Conservation (phyloP, 2,797 vertebrate species). For the Euthynnus affinis region DNA sequence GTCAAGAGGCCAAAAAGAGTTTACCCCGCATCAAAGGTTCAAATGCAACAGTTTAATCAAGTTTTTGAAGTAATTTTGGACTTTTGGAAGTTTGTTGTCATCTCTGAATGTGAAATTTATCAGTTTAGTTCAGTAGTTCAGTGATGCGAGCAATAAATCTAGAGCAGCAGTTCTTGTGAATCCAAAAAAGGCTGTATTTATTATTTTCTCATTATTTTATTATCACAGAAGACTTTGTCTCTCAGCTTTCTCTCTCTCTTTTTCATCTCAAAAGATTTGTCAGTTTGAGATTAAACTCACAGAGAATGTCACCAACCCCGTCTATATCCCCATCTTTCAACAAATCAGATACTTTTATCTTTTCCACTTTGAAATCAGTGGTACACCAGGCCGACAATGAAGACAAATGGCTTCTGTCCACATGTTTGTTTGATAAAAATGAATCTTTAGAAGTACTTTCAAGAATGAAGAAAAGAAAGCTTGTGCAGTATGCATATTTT, state of each 20-base stretch:
- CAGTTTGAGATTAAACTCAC: slow-evolving; percentile 25
- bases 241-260: neutral
- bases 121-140: neutral
- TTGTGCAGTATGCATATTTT: neutral
- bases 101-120: slow-evolving; percentile 3
- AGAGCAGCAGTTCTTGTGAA: slow-evolving; percentile 8
- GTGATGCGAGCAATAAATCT: neutral
- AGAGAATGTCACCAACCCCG: neutral
- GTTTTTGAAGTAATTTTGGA: too few relatives aligned
- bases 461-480: neutral
- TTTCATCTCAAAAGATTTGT: slow-evolving; percentile 13
- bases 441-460: neutral
- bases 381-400: neutral
- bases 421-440: neutral
- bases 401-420: neutral
- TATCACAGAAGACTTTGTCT: neutral
- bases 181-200: neutral
- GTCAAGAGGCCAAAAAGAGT: too few relatives aligned
- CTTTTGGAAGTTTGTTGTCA: neutral
- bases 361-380: slow-evolving; percentile 4
- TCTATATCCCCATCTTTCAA: neutral
- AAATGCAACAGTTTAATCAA: neutral
- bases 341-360: slow-evolving; percentile 5
- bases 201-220: neutral
- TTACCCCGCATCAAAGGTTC: neutral